phyloP scores from a whole-genome alignment of 2,888 invertebrate species.

The Rhamnusium bicolor region DNA sequence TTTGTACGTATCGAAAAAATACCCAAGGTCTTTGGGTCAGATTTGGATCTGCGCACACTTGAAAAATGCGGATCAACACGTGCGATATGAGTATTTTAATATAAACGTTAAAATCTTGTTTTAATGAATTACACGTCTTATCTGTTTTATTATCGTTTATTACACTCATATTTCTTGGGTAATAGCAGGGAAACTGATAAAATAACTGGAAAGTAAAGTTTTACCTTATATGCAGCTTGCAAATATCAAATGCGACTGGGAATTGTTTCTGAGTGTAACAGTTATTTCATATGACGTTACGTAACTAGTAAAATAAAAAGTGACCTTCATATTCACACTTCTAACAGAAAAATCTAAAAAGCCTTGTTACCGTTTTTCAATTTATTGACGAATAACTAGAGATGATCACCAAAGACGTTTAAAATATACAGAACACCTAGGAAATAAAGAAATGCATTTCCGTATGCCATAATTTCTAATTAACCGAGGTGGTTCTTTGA shows the following conservation, averaged over 20 bases:
- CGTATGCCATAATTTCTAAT: too few relatives aligned
- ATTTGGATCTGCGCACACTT: slow-evolving; percentile 47
- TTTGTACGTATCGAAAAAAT: slow-evolving; percentile 53
- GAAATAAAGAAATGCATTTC: too few relatives aligned
- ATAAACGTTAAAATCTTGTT: background rate
- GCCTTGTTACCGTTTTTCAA: too few relatives aligned
- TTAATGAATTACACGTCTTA: slow-evolving; percentile 7
- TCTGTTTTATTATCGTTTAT: background rate
- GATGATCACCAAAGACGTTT: too few relatives aligned
- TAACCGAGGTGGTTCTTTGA: too few relatives aligned
- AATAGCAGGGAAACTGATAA: slow-evolving; percentile 13
- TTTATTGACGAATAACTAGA: too few relatives aligned
- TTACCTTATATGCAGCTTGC: slow-evolving; percentile 13
- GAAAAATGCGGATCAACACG: slow-evolving; percentile 31
- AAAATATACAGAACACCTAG: too few relatives aligned
- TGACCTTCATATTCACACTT: too few relatives aligned
- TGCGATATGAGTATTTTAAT: slow-evolving; percentile 30
- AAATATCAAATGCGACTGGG: slow-evolving; percentile 10
- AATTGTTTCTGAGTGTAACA: background rate
- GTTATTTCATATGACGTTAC: too few relatives aligned
- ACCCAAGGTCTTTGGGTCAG: slow-evolving; percentile 52
- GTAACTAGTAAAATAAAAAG: too few relatives aligned
- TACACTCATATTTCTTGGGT: background rate
- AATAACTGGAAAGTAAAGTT: background rate
- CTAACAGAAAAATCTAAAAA: too few relatives aligned